Evolutionary conservation across 2,113 vertebrate species (phyloP), one percentile per base, ranked within the genome.

Genomic region (Gnathonemus longibarbis): DNA sequence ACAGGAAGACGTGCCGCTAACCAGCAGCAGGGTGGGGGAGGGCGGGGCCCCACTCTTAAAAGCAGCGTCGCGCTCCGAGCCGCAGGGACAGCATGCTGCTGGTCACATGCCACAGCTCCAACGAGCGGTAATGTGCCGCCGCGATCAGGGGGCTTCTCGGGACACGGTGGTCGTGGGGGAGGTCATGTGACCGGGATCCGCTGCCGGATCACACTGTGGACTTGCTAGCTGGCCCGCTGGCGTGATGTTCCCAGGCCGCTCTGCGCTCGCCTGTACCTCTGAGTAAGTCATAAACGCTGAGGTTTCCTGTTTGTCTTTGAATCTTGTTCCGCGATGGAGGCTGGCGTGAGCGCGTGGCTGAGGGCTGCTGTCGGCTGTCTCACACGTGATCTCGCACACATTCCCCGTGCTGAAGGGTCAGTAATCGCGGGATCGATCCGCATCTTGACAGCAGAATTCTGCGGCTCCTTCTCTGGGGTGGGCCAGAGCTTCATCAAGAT

Each of bases 1-100:
- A 95, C 96, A 96, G 96, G 96, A 97, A 97, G 91, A 88, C 90
- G 91, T 17, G 85, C n/a, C 2, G 62, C 62, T 27, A 66, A 66
- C 48, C 50, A 92, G 93, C 94, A 13, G 85, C 90, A 91, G 92
- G 84, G 48, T 31, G 50, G 24, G 84, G 93, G 94, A 74, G 94
- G 96, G 96, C 95, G 95, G 95, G 94, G 91, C 93, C 27, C 95
- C 93, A 94, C 94, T 95, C 94, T 84, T 58, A 84, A 84, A 80
- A 89, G 24, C 19, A 2, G 10, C 21, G n/a, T 7, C 21, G 56
- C 17, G 11, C 58, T 49, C 46, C 0, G 1, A n/a, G 15, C 27
- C 2, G 2, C 45, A 5, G 35, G 11, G 52, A 42, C 24, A 35
- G 50, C 45, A 50, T 10, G 48, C 70, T 15, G 35, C 89, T 31